phyloP scores from a whole-genome alignment of 2,888 invertebrate species.

The Luperina nickerlii region DNA sequence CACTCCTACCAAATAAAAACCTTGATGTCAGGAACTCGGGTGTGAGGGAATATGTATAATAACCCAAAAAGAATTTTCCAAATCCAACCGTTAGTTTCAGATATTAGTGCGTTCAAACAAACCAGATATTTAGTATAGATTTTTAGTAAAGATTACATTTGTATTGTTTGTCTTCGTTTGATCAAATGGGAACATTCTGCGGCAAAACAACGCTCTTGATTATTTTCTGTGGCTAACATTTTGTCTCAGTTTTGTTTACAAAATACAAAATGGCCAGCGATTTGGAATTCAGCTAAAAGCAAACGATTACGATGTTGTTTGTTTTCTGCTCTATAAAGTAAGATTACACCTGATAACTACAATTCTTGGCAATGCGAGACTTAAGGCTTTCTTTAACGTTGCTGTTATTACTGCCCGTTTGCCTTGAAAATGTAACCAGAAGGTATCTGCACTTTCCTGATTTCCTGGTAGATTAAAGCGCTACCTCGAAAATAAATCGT shows the following conservation, averaged over 20 bases:
- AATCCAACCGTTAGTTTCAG: too few species aligned
- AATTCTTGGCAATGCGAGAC: slow-evolving; percentile 17
- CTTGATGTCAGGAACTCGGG: neutral
- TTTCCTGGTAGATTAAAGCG: neutral
- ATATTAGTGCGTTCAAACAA: too few species aligned
- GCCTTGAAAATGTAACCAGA: slow-evolving; percentile 31
- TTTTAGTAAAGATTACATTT: too few species aligned
- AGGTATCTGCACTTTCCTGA: slow-evolving; percentile 2
- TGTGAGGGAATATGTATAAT: neutral
- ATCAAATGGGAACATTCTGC: neutral
- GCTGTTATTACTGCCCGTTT: slow-evolving; percentile 13
- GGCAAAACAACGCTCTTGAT: neutral
- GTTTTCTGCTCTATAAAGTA: slow-evolving; percentile 12
- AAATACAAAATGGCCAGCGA: neutral
- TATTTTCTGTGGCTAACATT: neutral
- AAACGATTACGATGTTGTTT: neutral
- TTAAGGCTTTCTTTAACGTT: slow-evolving; percentile 34
- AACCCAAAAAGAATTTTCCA: too few species aligned
- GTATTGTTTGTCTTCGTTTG: neutral
- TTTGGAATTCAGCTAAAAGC: slow-evolving; percentile 13
- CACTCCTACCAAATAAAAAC: neutral
- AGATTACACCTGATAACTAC: slow-evolving; percentile 7
- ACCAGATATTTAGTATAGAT: too few species aligned
- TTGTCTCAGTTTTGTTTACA: neutral
- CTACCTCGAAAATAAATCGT: too few species aligned